Percentiles rank a stretch among this genome's conserved stretches.
Evolutionary conservation across 2,113 vertebrate species (phyloP).

Genomic region (Pungitius pungitius): DNA sequence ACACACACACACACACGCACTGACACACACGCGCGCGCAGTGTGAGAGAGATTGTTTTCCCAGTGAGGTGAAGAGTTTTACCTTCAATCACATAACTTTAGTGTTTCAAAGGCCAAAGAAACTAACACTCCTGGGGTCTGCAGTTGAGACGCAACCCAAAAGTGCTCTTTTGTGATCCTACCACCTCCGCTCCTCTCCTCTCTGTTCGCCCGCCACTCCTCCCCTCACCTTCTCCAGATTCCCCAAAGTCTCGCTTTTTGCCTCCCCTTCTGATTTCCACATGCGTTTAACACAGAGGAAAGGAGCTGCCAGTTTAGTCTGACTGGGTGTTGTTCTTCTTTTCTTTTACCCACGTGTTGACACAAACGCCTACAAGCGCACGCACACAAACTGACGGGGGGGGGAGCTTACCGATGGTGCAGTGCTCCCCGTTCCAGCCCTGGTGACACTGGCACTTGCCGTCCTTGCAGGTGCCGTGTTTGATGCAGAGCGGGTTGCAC

Average conservation of each 20-base stretch:
- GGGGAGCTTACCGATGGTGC: constrained; percentile 95
- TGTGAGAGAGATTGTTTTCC: constrained; percentile 49
- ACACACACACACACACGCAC: not conserved
- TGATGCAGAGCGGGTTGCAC: constrained; percentile 96
- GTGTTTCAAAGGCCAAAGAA: constrained; percentile 63
- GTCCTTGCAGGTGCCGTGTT: constrained; percentile 99
- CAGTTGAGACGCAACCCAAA: constrained; percentile 65
- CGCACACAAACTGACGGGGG: constrained; percentile 29
- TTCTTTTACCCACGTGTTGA: constrained; percentile 49
- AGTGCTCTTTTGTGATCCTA: constrained; percentile 65
- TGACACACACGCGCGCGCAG: constrained; percentile 7
- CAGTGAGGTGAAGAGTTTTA: constrained; percentile 62
- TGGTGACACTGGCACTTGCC: constrained; percentile 99
- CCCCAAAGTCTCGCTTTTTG: constrained; percentile 45
- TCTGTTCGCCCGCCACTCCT: constrained; percentile 44
- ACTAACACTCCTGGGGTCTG: constrained; percentile 56
- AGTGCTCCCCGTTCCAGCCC: constrained; percentile 99
- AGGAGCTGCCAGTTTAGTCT: constrained; percentile 57
- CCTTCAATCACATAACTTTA: constrained; percentile 66
- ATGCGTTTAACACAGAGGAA: constrained; percentile 60
- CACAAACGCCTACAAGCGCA: constrained; percentile 28
- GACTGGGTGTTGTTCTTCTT: constrained; percentile 43
- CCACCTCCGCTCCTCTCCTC: constrained; percentile 43
- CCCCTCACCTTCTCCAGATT: constrained; percentile 28
- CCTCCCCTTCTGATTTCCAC: constrained; percentile 46